Base-by-base conservation (phyloP, 2,797 vertebrate genomes). In the Platalea minor region DNA sequence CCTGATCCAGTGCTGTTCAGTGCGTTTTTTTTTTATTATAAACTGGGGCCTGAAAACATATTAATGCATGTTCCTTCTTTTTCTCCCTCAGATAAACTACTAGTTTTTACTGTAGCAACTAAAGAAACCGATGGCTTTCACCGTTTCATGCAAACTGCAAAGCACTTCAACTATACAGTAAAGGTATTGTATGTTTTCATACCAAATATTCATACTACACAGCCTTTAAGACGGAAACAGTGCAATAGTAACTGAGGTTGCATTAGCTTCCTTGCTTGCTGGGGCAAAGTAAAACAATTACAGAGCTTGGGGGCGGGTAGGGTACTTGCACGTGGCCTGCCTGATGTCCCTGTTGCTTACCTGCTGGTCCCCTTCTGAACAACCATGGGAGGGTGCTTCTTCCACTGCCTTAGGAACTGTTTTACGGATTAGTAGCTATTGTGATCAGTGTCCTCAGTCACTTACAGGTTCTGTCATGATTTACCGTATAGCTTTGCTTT, bases 151-250 rank as follows among this genome's bases (percentile, higher is more conserved):
- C 98, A 98, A 97, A 99, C 99, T 84, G 99, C 99, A 95, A 98
- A 98, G 72, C 98, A 99, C 94, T 99, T 99, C 98, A 99, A 99
- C 97, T 99, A 99, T 97, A 99, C 98, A 97, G 98, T 99, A 57
- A 99, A 99, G 99, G 99, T 99, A 98, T 80, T 95, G 87, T 92
- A 81, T 60, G 31, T 65, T 84, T 86, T 43, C 20, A 26, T 84
- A 20, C 20, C 75, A 21, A 29, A n/a, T 54, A 13, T 14, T 46
- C 17, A 4, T 72, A 28, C 51, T 84, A 9, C 28, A 18, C 11
- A 5, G 46, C 63, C 74, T 59, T 56, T 57, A 23, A 41, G 61
- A 43, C 21, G 54, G 64, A 65, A 13, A 41, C 26, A 41, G 41
- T 25, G 20, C n/a, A 19, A 10, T 41, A 69, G 59, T 17, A 56